Base-by-base conservation (phyloP, 2,888 invertebrate genomes). In the Scaptodrosophila latifasciaeformis region DNA sequence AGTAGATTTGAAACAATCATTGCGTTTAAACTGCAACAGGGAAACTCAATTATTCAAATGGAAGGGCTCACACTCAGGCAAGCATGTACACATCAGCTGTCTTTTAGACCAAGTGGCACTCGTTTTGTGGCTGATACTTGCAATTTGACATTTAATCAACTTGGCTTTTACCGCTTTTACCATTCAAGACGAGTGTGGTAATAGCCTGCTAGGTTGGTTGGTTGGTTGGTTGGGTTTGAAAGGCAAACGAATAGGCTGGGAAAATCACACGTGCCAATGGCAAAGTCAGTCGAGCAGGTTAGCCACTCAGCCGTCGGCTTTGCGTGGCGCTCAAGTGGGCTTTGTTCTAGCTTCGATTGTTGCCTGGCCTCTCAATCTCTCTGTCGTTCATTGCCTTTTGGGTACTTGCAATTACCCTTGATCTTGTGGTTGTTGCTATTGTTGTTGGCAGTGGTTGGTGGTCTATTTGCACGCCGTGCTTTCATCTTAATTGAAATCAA, bases 401-500 rank as follows among this genome's bases (percentile, higher is more conserved):
- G 21, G 24, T n/a, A 15, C 7, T 34, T 13, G 35, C 51, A 34
- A 54, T 42, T 19, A 15, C 43, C 10, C 3, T 37, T 37, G 29
- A 27, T 10, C 19, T 12, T 46, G 30, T 35, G 18, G 51, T 21
- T 43, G 30, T 34, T 39, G 31, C 13, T 43, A n/a, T 48, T 47
- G 45, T 31, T 54, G 46, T 35, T n/a, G n/a, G n/a, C n/a, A n/a
- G n/a, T n/a, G n/a, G n/a, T n/a, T n/a, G n/a, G n/a, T n/a, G 44
- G 12, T 27, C 15, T 27, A 27, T 27, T 15, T 45, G 45, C 18
- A 19, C 31, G 4, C 30, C 30, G 27, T 62, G 59, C 70, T 71
- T 69, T 67, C 75, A 75, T 79, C 79, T 70, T 75, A 75, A 75
- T 75, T 75, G 77, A 79, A 76, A 77, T 80, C 77, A 77, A 76